phyloP scores from a whole-genome alignment of 2,113 vertebrate genomes.

The Brachyhypopomus gauderio region DNA sequence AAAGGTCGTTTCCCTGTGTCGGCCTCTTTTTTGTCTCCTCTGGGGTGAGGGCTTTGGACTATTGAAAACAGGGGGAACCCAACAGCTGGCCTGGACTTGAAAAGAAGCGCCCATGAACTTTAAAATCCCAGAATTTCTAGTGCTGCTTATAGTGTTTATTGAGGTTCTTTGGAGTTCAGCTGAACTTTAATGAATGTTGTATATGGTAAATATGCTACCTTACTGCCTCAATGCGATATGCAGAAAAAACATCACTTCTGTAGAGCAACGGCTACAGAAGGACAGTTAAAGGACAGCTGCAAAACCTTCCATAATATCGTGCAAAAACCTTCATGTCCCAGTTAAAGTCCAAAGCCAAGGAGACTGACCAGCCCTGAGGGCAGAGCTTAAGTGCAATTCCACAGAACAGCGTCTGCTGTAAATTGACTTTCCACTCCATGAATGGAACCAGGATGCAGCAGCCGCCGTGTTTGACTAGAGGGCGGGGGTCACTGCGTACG shows the following conservation, averaged over 20 bases:
- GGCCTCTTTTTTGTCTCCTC: background rate
- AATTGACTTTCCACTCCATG: conserved; percentile 2
- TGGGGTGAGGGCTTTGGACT: background rate
- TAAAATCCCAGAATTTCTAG: background rate
- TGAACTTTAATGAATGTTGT: no score
- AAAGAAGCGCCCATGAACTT: background rate
- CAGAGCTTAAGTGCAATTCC: background rate
- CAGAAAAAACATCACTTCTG: no score
- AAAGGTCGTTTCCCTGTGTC: background rate
- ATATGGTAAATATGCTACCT: no score
- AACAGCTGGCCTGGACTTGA: conserved; percentile 4
- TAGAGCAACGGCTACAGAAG: no score
- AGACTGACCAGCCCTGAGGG: background rate
- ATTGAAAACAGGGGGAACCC: background rate
- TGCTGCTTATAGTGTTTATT: background rate
- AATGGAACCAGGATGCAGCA: conserved; percentile 7
- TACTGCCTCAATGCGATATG: no score
- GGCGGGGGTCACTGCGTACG: background rate
- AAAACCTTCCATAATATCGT: background rate
- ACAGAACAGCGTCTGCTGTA: background rate
- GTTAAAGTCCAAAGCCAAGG: conserved; percentile 2
- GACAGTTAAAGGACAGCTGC: no score
- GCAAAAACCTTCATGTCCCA: background rate
- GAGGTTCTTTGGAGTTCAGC: no score
- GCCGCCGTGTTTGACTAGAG: background rate